Conservation (phyloP, 2,888 invertebrate genomes). For the Melieria crassipennis region DNA sequence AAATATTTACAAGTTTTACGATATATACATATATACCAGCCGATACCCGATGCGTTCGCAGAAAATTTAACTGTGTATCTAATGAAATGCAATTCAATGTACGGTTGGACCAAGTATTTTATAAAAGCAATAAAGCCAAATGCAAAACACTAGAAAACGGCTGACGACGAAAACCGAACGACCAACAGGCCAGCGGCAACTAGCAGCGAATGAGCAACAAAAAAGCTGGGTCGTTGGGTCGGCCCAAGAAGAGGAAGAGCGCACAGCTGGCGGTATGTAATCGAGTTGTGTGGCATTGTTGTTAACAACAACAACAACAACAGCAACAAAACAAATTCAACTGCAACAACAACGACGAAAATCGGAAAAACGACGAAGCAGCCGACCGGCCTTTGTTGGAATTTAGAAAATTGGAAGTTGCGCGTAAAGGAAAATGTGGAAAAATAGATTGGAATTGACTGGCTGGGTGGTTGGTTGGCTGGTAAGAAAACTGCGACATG, state of each 20-base stretch:
- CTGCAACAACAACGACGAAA: conserved; percentile 8
- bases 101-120: background rate
- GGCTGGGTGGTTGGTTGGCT: background rate
- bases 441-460: conserved; percentile 24
- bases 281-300: too few relatives aligned
- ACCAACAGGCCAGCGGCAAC: too few relatives aligned
- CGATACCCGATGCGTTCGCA: too few relatives aligned
- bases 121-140: background rate
- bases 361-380: conserved; percentile 25
- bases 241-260: conserved; percentile 2
- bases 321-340: conserved; percentile 16
- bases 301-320: conserved; percentile 14
- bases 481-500: background rate
- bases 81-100: background rate
- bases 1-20: too few relatives aligned
- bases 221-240: conserved; percentile 6
- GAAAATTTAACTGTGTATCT: background rate
- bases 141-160: conserved; percentile 6
- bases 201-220: background rate
- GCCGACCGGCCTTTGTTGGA: conserved; percentile 36
- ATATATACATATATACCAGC: too few relatives aligned
- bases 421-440: conserved; percentile 18
- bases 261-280: background rate
- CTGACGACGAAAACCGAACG: background rate
- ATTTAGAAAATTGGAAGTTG: conserved; percentile 20